Conservation (phyloP, 2,888 invertebrate species). For the Protonemura montana region DNA sequence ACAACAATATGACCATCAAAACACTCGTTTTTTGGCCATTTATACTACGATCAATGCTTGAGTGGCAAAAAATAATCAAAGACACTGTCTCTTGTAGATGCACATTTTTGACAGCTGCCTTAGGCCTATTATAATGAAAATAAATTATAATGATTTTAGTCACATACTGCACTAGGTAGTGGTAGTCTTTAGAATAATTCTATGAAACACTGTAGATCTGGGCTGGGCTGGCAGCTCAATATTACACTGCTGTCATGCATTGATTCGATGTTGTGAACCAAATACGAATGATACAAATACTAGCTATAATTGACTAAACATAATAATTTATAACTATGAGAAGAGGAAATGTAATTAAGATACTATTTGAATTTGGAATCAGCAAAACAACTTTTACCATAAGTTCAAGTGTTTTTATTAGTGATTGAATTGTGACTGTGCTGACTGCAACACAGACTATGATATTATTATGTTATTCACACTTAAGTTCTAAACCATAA, state of each 20-base stretch:
- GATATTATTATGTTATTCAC: slow-evolving; percentile 12
- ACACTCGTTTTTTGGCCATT: slow-evolving; percentile 12
- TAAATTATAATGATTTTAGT: slow-evolving; percentile 7
- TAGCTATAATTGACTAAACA: slow-evolving; percentile 27
- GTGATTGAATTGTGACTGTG: not conserved
- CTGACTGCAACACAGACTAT: not conserved
- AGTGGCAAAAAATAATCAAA: slow-evolving; percentile 8
- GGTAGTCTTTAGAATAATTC: slow-evolving; percentile 18
- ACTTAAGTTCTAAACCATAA: slow-evolving; percentile 2
- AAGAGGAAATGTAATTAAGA: not conserved
- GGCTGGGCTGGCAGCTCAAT: slow-evolving; percentile 38
- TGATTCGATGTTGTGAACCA: slow-evolving; percentile 37
- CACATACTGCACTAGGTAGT: slow-evolving; percentile 29
- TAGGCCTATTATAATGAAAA: slow-evolving; percentile 31
- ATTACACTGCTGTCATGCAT: slow-evolving; percentile 27
- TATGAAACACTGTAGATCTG: slow-evolving; percentile 18
- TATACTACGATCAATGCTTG: not conserved
- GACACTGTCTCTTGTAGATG: slow-evolving; percentile 38
- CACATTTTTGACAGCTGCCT: slow-evolving; percentile 39
- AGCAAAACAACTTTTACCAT: slow-evolving; percentile 12
- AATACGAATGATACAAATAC: slow-evolving; percentile 36
- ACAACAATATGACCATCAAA: slow-evolving; percentile 7
- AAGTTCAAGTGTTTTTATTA: slow-evolving; percentile 3
- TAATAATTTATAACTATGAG: slow-evolving; percentile 30
- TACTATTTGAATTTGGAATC: slow-evolving; percentile 12